These are phyloP conservation scores for Scaptomyza pallida DNA, from an alignment of 1,140 invertebrate species.

Conservation along the genomic window DNA sequence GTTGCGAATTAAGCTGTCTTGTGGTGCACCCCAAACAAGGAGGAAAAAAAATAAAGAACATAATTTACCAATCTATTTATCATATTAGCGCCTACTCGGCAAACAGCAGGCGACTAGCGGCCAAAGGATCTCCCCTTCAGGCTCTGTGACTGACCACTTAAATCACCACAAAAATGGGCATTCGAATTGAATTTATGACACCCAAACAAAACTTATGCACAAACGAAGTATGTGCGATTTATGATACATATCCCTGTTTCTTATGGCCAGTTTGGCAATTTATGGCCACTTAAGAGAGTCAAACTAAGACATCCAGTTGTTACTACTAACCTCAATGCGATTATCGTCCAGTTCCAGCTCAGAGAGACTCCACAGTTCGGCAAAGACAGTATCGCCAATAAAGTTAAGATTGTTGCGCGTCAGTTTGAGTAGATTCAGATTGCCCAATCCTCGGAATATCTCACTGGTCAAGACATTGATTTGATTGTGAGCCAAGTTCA, in stretches of 20 bases:
- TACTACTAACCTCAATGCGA: conserved; percentile 86
- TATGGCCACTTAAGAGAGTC: conserved; percentile 59
- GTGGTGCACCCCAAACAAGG: background rate
- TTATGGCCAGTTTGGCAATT: conserved; percentile 64
- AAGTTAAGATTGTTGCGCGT: conserved; percentile 89
- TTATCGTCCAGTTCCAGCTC: conserved; percentile 90
- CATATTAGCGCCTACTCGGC: conserved; percentile 68
- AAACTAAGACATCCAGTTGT: too few species aligned
- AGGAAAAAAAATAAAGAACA: conserved; percentile 32
- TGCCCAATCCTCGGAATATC: conserved; percentile 88
- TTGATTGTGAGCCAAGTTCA: conserved; percentile 89
- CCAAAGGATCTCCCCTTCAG: background rate
- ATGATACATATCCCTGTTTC: conserved; percentile 49
- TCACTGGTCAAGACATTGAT: conserved; percentile 88
- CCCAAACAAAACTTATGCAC: conserved; percentile 59
- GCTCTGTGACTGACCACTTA: conserved; percentile 76
- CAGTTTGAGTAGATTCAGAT: conserved; percentile 88
- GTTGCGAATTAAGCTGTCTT: conserved; percentile 61
- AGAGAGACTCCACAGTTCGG: conserved; percentile 88
- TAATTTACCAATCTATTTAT: conserved; percentile 82
- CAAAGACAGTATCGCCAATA: conserved; percentile 90
- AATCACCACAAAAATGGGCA: conserved; percentile 80
- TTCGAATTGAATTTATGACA: conserved; percentile 83
- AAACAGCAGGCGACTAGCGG: conserved; percentile 27
- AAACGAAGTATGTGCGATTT: conserved; percentile 70